Percentiles rank a stretch among this genome's conserved stretches.
Conservation (phyloP, 2,888 invertebrate species). For the Caenorhabditis sp. region DNA sequence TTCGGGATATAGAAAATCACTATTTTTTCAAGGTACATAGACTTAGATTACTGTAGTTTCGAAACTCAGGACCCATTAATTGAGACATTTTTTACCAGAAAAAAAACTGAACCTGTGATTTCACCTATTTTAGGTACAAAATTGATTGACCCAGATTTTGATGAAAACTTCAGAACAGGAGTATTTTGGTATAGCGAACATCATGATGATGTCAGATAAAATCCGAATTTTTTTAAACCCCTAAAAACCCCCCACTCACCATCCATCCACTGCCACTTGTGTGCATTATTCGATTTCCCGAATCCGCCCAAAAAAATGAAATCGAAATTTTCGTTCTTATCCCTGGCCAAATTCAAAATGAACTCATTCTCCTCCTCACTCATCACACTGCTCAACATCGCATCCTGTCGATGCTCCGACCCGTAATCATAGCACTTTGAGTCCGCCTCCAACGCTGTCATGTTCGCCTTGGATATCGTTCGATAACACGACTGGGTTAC, state of each 20-base stretch:
- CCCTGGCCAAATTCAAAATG: conserved; percentile 47
- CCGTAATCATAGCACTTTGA: conserved; percentile 53
- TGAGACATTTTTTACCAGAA: too few species aligned
- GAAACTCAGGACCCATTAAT: too few species aligned
- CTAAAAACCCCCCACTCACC: conserved; percentile 26
- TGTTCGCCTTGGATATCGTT: conserved; percentile 40
- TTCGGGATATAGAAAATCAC: too few species aligned
- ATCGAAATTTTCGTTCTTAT: conserved; percentile 44
- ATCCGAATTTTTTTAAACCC: too few species aligned
- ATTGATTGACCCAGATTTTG: too few species aligned
- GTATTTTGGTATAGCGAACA: too few species aligned
- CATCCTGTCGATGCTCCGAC: conserved; percentile 54
- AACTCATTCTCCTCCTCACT: conserved; percentile 55
- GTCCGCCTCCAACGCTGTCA: conserved; percentile 59
- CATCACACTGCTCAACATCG: conserved; percentile 53
- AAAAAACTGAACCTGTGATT: too few species aligned
- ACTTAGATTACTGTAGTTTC: too few species aligned
- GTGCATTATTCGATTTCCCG: conserved; percentile 52
- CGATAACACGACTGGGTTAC: conserved; percentile 55
- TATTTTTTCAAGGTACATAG: too few species aligned
- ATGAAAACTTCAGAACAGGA: too few species aligned
- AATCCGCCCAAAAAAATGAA: conserved; percentile 56
- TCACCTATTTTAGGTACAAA: too few species aligned
- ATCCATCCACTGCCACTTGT: conserved; percentile 64
- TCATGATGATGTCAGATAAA: too few species aligned